Evolutionary conservation across 1,140 invertebrate species (phyloP).

Genomic region (Holotrichia oblita): DNA sequence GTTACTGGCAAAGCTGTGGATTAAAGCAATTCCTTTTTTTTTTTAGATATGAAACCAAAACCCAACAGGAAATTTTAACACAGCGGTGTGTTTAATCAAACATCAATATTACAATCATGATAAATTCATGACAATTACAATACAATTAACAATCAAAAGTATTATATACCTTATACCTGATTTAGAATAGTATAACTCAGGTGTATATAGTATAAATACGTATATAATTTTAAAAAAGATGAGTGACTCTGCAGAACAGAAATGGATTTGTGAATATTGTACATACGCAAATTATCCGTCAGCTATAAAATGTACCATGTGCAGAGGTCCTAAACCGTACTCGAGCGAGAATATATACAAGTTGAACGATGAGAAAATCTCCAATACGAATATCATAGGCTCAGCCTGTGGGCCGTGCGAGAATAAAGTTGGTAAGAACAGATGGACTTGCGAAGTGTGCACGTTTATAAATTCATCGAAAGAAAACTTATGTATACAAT

Average conservation of each 20-base stretch:
- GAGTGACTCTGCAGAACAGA: slow-evolving; percentile 72
- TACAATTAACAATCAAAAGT: slow-evolving; percentile 37
- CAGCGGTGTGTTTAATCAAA: slow-evolving; percentile 33
- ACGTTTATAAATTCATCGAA: slow-evolving; percentile 84
- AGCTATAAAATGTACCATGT: slow-evolving; percentile 91
- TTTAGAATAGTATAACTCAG: slow-evolving; percentile 40
- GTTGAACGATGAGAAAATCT: slow-evolving; percentile 58
- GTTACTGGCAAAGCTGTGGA: slow-evolving; percentile 4
- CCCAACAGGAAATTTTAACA: slow-evolving; percentile 21
- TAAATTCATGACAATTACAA: slow-evolving; percentile 50
- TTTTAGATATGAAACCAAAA: slow-evolving; percentile 41
- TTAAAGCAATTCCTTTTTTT: slow-evolving; percentile 22
- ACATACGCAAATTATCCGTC: slow-evolving; percentile 93
- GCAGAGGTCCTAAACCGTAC: slow-evolving; percentile 80
- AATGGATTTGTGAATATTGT: slow-evolving; percentile 94
- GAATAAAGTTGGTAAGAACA: slow-evolving; percentile 60
- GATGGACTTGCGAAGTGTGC: slow-evolving; percentile 84
- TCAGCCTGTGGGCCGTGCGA: slow-evolving; percentile 50
- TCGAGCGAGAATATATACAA: slow-evolving; percentile 84
- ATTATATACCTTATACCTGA: slow-evolving; percentile 39
- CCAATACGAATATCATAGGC: slow-evolving; percentile 58
- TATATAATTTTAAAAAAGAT: slow-evolving; percentile 57
- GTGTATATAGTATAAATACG: slow-evolving; percentile 42
- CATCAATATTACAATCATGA: slow-evolving; percentile 45
- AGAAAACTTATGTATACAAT: slow-evolving; percentile 77